Conservation (phyloP, 2,113 vertebrate genomes). For the Helogale parvula region DNA sequence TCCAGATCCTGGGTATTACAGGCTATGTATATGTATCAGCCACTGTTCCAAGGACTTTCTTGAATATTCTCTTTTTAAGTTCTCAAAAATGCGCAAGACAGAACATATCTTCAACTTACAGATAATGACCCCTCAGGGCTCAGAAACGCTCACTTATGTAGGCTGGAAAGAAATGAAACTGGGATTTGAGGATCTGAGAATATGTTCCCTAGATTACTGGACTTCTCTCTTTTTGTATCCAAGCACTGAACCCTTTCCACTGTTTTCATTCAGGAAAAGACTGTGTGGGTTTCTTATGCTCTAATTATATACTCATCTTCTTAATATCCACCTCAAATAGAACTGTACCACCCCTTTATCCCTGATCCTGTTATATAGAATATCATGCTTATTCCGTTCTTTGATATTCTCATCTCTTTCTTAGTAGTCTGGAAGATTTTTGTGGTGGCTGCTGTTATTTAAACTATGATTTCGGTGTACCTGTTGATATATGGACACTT, state of each 20-base stretch:
- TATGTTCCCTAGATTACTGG: not conserved
- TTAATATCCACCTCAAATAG: not conserved
- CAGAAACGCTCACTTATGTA: not conserved
- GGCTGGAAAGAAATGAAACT: not conserved
- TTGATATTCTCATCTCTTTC: not conserved
- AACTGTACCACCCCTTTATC: not conserved
- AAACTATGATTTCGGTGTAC: not conserved
- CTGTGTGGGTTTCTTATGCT: not conserved
- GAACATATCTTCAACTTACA: not conserved
- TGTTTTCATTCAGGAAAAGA: not conserved
- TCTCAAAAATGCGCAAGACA: not conserved
- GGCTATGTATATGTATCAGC: not conserved
- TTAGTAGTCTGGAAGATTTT: not conserved
- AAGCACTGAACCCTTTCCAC: not conserved
- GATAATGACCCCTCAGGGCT: not conserved
- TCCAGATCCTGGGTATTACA: not conserved
- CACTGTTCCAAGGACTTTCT: not conserved
- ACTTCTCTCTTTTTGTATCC: not conserved
- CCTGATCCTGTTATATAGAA: not conserved
- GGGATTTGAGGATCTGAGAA: not conserved
- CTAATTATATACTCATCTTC: not conserved
- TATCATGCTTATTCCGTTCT: not conserved
- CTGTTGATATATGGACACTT: not conserved
- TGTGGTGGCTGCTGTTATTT: not conserved
- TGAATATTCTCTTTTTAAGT: not conserved